Conservation (phyloP, 2,888 invertebrate genomes). For the Autographa gamma region DNA sequence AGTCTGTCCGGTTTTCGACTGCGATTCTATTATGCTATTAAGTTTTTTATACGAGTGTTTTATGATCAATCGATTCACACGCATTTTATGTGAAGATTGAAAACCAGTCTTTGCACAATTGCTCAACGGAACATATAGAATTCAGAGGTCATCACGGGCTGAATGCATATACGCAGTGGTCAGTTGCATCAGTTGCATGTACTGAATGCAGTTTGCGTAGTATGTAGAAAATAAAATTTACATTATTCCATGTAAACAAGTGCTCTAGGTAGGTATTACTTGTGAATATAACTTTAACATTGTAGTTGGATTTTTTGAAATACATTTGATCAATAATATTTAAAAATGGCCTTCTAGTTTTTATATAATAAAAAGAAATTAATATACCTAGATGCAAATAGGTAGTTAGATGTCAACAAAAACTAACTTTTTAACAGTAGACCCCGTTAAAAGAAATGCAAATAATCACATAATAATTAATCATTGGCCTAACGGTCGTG, state of each 20-base stretch:
- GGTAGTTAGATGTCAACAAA: too few species aligned
- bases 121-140: constrained; percentile 72
- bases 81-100: constrained; percentile 56
- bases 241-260: neutral
- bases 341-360: neutral
- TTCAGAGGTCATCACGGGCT: constrained; percentile 75
- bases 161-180: constrained; percentile 55
- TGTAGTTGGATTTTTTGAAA: neutral
- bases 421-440: neutral
- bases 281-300: neutral
- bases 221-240: constrained; percentile 52
- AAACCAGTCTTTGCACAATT: constrained; percentile 79
- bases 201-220: constrained; percentile 57
- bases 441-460: constrained; percentile 8
- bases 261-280: neutral
- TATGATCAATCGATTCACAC: constrained; percentile 76
- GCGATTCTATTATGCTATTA: constrained; percentile 63
- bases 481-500: constrained; percentile 73
- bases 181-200: constrained; percentile 62
- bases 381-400: neutral
- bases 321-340: too few species aligned
- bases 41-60: constrained; percentile 57
- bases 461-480: constrained; percentile 60
- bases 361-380: neutral
- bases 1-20: constrained; percentile 64